Conservation (phyloP, 2,888 invertebrate genomes). For the Bugula neritina region DNA sequence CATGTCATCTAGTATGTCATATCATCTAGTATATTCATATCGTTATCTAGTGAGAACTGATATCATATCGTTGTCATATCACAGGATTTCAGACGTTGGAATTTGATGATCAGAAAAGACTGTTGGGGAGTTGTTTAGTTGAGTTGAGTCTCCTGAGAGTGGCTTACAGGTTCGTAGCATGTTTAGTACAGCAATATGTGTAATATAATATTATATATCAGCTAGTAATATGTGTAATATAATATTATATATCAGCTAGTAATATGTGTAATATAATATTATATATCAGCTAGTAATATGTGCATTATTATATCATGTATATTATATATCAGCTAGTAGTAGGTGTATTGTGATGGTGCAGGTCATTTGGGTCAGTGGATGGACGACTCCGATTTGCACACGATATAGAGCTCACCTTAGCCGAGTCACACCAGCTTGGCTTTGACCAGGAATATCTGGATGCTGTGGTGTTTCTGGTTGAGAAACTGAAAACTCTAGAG, state of each 20-base stretch:
- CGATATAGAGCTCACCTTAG: conserved; percentile 40
- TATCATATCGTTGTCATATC: background rate
- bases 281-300: too few species aligned
- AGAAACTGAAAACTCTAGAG: conserved; percentile 4
- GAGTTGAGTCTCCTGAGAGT: conserved; percentile 50
- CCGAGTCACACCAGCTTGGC: conserved; percentile 32
- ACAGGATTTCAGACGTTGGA: conserved; percentile 45
- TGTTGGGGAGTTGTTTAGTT: conserved; percentile 52
- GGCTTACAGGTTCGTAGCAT: conserved; percentile 42
- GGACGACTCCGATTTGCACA: conserved; percentile 47
- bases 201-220: too few species aligned
- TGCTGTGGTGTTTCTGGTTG: background rate
- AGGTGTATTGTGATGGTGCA: conserved; percentile 31
- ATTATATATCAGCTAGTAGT: background rate
- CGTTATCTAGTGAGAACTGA: background rate
- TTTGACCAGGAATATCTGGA: conserved; percentile 12
- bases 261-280: too few species aligned
- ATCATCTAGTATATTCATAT: too few species aligned
- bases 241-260: too few species aligned
- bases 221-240: too few species aligned
- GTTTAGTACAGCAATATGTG: background rate
- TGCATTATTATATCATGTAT: too few species aligned
- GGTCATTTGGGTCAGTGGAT: conserved; percentile 42
- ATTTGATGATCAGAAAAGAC: conserved; percentile 50
- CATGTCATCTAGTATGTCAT: too few species aligned